phyloP scores from a whole-genome alignment of 2,888 invertebrate genomes.

The Callimorpha dominula region DNA sequence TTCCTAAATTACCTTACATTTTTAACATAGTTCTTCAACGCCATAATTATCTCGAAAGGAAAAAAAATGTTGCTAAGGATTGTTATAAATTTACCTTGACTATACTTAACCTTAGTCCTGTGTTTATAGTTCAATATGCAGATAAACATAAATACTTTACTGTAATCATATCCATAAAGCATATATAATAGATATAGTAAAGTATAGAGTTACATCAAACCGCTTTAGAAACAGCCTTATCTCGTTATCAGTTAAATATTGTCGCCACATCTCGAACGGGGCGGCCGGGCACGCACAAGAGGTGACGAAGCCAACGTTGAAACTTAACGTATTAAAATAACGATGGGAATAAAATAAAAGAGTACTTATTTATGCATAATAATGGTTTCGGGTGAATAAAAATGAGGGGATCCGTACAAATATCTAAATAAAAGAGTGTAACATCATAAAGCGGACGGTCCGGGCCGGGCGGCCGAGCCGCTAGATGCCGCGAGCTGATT shows the following conservation, averaged over 20 bases:
- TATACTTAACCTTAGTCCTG: too few species aligned
- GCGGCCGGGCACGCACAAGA: slow-evolving; percentile 65
- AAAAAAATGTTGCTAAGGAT: background rate
- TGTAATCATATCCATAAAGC: slow-evolving; percentile 68
- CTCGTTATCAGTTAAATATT: slow-evolving; percentile 80
- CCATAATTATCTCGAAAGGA: background rate
- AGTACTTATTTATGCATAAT: slow-evolving; percentile 83
- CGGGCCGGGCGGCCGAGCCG: slow-evolving; percentile 52
- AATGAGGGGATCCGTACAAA: slow-evolving; percentile 81
- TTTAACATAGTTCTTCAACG: background rate
- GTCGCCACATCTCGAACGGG: slow-evolving; percentile 76
- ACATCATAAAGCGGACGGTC: slow-evolving; percentile 74
- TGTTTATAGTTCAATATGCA: slow-evolving; percentile 14
- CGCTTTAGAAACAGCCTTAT: slow-evolving; percentile 78
- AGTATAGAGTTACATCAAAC: slow-evolving; percentile 81
- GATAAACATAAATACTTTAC: slow-evolving; percentile 47
- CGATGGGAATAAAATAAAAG: slow-evolving; percentile 83
- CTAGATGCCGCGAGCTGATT: slow-evolving; percentile 82
- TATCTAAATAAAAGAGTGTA: slow-evolving; percentile 83
- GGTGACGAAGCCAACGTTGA: slow-evolving; percentile 79
- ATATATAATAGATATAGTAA: slow-evolving; percentile 69
- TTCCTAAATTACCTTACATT: background rate
- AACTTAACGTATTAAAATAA: slow-evolving; percentile 79
- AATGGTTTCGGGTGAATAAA: slow-evolving; percentile 81
- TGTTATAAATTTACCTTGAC: background rate